These are phyloP conservation scores for Potamilus streckersoni DNA, from an alignment of 1,140 invertebrate species.

Conservation along the genomic window DNA sequence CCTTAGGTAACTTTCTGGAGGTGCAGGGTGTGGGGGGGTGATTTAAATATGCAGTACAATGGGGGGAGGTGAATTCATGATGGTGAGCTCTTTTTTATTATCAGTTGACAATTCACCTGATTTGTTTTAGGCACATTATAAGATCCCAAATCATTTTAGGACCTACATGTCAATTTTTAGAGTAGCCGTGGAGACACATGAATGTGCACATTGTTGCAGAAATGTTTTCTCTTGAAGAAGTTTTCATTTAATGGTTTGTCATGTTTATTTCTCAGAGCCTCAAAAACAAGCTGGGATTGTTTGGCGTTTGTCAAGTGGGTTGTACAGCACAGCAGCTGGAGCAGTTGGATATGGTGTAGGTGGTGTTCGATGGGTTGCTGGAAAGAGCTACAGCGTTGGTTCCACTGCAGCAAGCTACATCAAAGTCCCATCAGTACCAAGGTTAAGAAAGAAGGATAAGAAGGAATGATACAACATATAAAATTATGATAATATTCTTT, in stretches of 20 bases:
- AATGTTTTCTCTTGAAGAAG: not conserved
- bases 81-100: not conserved
- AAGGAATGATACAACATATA: constrained; percentile 40
- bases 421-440: constrained; percentile 42
- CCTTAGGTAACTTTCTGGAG: no score
- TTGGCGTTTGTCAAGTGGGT: constrained; percentile 60
- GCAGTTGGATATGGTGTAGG: constrained; percentile 62
- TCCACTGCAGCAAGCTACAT: constrained; percentile 56
- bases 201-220: not conserved
- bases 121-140: not conserved
- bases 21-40: no score
- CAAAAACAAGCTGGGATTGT: constrained; percentile 48
- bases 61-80: no score
- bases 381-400: constrained; percentile 62
- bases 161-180: not conserved
- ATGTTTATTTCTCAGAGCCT: constrained; percentile 42
- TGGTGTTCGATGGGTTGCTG: constrained; percentile 64
- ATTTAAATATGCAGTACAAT: no score
- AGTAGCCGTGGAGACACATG: not conserved
- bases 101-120: not conserved
- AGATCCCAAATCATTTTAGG: not conserved
- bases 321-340: constrained; percentile 58
- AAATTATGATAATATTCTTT: no score
- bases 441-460: constrained; percentile 55
- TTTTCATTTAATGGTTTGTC: not conserved